Conservation (phyloP, 1,140 invertebrate genomes). For the Vanessa atalanta region DNA sequence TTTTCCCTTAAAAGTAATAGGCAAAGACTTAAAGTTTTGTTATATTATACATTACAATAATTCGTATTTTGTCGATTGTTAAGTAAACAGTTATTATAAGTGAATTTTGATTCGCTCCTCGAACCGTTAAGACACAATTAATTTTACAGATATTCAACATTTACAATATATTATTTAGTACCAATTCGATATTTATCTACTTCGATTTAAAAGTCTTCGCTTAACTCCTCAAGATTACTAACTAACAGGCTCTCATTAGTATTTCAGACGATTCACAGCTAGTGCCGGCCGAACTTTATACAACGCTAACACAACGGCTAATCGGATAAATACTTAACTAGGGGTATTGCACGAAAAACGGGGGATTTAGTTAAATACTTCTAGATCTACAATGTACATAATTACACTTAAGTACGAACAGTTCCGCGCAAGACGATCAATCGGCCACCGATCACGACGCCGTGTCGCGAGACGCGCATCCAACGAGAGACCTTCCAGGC, state of each 20-base stretch:
- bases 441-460: background rate
- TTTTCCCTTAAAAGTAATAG: conserved; percentile 32
- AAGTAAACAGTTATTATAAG: conserved; percentile 7
- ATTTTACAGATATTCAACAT: conserved; percentile 40
- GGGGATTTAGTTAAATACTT: conserved; percentile 54
- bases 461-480: background rate
- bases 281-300: conserved; percentile 58
- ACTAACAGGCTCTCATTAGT: conserved; percentile 15
- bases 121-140: conserved; percentile 34
- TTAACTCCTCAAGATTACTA: conserved; percentile 25
- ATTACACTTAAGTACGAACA: conserved; percentile 62
- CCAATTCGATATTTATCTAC: conserved; percentile 34
- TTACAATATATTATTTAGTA: conserved; percentile 51
- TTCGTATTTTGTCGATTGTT: conserved; percentile 1
- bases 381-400: conserved; percentile 71
- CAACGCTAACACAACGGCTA: conserved; percentile 70
- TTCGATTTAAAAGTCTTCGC: conserved; percentile 44
- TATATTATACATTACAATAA: conserved; percentile 19
- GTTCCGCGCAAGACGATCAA: conserved; percentile 1
- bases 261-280: conserved; percentile 20
- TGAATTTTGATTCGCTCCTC: conserved; percentile 23
- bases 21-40: conserved; percentile 28
- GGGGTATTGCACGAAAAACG: conserved; percentile 76
- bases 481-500: background rate
- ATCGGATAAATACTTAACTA: conserved; percentile 78